phyloP scores from a whole-genome alignment of 2,797 vertebrate species.

The Macropus fuliginosus region DNA sequence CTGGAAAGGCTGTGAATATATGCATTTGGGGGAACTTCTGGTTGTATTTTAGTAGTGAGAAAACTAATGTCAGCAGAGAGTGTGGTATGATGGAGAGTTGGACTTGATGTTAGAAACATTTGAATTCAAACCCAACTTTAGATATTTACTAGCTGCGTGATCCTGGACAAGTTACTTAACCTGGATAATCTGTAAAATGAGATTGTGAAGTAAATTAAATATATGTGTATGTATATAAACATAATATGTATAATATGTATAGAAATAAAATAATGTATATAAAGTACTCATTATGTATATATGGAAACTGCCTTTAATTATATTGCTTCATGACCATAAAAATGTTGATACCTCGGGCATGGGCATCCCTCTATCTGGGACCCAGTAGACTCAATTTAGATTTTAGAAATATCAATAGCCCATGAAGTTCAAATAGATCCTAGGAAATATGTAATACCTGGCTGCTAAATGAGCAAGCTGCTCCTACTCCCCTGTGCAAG shows the following conservation, averaged over 20 bases:
- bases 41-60: background rate
- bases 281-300: background rate
- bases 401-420: background rate
- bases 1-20: background rate
- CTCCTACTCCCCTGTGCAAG: background rate
- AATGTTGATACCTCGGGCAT: background rate
- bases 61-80: background rate
- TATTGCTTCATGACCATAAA: background rate
- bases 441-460: background rate
- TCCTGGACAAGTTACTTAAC: background rate
- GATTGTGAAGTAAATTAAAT: background rate
- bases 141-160: background rate
- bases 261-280: background rate
- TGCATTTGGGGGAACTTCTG: background rate
- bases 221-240: background rate
- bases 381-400: background rate
- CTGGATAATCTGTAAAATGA: background rate
- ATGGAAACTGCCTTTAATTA: background rate
- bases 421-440: background rate
- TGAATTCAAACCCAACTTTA: background rate
- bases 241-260: no score
- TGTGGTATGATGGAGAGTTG: background rate
- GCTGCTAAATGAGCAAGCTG: background rate
- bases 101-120: background rate
- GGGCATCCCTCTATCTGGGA: background rate